These are phyloP conservation scores for Datnioides undecimradiatus DNA, from an alignment of 2,113 vertebrate genomes.

Conservation along the genomic window DNA sequence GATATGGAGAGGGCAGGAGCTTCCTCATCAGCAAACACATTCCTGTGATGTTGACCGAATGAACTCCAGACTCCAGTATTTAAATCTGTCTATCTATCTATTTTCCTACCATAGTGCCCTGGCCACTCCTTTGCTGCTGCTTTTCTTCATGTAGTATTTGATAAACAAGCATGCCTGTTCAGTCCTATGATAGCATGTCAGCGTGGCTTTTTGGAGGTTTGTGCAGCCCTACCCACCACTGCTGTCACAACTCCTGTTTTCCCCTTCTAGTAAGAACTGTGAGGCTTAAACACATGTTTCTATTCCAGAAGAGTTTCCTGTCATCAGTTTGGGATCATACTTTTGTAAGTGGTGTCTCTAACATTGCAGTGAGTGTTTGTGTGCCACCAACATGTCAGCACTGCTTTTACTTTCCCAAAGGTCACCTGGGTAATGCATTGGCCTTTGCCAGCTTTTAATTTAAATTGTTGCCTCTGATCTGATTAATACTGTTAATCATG, in stretches of 20 bases:
- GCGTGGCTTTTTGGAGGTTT: background rate
- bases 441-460: background rate
- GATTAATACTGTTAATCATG: no score
- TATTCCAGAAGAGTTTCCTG: background rate
- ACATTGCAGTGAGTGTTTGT: background rate
- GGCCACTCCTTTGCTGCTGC: background rate
- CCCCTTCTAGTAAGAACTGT: background rate
- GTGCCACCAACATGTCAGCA: background rate
- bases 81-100: background rate
- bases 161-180: background rate
- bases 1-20: slow-evolving; percentile 63
- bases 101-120: background rate
- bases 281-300: background rate
- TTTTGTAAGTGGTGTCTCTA: background rate
- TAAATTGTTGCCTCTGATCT: no score
- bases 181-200: background rate
- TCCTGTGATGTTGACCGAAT: slow-evolving; percentile 41
- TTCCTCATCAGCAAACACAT: slow-evolving; percentile 60
- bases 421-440: background rate
- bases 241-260: background rate
- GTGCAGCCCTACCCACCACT: no score
- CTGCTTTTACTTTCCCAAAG: background rate
- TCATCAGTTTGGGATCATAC: background rate
- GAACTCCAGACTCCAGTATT: slow-evolving; percentile 18
- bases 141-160: background rate